Evolutionary conservation across 2,113 vertebrate genomes (phyloP).

Genomic region (Suricata suricatta): DNA sequence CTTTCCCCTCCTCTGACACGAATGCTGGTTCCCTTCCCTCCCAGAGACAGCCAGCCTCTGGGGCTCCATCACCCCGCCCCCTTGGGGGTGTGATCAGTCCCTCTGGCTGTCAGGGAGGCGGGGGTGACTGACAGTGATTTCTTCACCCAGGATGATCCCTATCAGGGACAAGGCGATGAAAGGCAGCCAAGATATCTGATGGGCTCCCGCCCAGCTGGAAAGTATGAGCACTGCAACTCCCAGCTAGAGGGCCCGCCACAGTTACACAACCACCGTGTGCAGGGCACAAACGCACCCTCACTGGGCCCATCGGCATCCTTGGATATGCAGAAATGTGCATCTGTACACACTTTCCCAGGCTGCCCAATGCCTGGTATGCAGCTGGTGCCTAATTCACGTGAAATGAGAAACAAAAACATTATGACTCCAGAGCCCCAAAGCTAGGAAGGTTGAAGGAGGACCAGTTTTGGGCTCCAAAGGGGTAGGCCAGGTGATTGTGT

Average conservation of each 20-base stretch:
- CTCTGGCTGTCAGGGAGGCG: slow-evolving; percentile 56
- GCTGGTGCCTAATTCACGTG: background rate
- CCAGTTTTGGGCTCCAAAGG: background rate
- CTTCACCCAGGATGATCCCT: slow-evolving; percentile 76
- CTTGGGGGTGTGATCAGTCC: slow-evolving; percentile 40
- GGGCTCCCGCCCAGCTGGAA: slow-evolving; percentile 75
- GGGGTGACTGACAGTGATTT: slow-evolving; percentile 77
- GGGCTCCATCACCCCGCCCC: background rate
- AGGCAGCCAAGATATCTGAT: slow-evolving; percentile 78
- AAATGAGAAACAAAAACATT: background rate
- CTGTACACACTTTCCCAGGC: background rate
- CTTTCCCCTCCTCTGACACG: background rate
- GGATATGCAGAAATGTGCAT: background rate
- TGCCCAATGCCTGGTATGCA: background rate
- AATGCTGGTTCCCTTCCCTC: background rate
- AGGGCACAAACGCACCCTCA: background rate
- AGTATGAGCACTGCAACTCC: slow-evolving; percentile 4
- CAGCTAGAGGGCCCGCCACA: background rate
- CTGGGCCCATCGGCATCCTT: background rate
- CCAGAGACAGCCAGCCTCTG: background rate
- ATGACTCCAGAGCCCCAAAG: background rate
- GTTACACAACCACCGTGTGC: background rate
- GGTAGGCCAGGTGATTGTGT: rapidly evolving
- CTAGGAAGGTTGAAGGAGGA: background rate
- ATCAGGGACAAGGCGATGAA: slow-evolving; percentile 79